These are phyloP conservation scores for Bergia puertoricense DNA, from an alignment of 92 coral and sea anemone genomes.

Conservation along the genomic window DNA sequence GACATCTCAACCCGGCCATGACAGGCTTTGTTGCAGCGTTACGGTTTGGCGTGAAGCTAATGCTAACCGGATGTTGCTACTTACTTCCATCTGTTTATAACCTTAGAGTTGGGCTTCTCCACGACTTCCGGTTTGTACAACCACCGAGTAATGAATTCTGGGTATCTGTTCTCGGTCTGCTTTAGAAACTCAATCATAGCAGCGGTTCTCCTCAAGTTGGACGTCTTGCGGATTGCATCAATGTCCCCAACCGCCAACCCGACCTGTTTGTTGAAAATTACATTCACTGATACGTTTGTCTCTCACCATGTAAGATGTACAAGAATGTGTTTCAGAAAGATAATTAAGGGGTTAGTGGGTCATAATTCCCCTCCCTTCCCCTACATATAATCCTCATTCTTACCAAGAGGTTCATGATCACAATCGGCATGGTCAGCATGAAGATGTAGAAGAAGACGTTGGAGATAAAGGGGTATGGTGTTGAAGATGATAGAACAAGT, in stretches of 20 bases:
- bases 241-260: slow-evolving; percentile 36
- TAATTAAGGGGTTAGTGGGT: too few relatives aligned
- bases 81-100: slow-evolving; percentile 9
- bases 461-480: too few relatives aligned
- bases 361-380: too few relatives aligned
- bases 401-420: too few relatives aligned
- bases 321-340: not conserved
- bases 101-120: slow-evolving; percentile 23
- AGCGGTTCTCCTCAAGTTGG: slow-evolving; percentile 31
- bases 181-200: slow-evolving; percentile 30
- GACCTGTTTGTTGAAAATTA: not conserved
- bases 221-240: slow-evolving; percentile 26
- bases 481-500: not conserved
- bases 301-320: too few relatives aligned
- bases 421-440: too few relatives aligned
- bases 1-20: not conserved
- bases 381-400: too few relatives aligned
- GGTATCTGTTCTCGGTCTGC: slow-evolving; percentile 39
- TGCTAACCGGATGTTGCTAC: not conserved
- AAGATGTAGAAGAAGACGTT: not conserved
- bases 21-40: not conserved
- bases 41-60: not conserved
- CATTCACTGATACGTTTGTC: not conserved
- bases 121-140: slow-evolving; percentile 18
- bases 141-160: slow-evolving; percentile 22